Evolutionary conservation across 2,113 vertebrate species (phyloP), one percentile per base, ranked within the genome.

Genomic region (Camelus bactrianus): DNA sequence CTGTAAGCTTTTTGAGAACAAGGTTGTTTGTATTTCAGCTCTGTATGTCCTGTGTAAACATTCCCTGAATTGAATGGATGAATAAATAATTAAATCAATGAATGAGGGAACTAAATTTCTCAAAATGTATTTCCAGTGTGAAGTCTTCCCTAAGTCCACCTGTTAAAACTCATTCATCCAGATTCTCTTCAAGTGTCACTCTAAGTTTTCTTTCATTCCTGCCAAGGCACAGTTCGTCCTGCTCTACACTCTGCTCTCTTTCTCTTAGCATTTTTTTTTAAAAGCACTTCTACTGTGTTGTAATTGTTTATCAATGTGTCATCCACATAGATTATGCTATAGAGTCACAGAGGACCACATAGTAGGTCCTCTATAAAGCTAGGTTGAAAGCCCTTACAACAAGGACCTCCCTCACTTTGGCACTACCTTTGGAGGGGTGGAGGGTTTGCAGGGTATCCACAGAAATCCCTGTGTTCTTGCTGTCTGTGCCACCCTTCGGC

Each of bases 391-490:
- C 7, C 9, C 5, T 10, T 50, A 14, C n/a, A 12, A 38, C 17
- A 69, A 1, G 32, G 24, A n/a, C 3, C 28, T 38, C 2, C 2
- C 3, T 52, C 10, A 28, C 6, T 20, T 13, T 35, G 50, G 10
- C 38, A 35, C 15, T 32, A 3, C 2, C 70, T 91, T 69, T 52
- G 30, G 3, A 72, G 26, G 3, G 1, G 20, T 3, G 26, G 12
- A 46, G 15, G 3, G 6, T 30, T 0, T 65, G n/a, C 14, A 22
- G 22, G 9, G 7, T 6, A 56, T 35, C 3, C 6, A 7, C 1
- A 52, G 67, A 91, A 32, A 67, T 19, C 30, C 12, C 12, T n/a
- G 11, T 46, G 4, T 56, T 28, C 15, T 56, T 46, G 2, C 67
- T 65, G 42, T 24, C 30, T 54, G 5, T 67, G 30, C 20, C 46